These are phyloP conservation scores for Flexamia atlantica DNA, from an alignment of 2,888 invertebrate species.

Conservation along the genomic window DNA sequence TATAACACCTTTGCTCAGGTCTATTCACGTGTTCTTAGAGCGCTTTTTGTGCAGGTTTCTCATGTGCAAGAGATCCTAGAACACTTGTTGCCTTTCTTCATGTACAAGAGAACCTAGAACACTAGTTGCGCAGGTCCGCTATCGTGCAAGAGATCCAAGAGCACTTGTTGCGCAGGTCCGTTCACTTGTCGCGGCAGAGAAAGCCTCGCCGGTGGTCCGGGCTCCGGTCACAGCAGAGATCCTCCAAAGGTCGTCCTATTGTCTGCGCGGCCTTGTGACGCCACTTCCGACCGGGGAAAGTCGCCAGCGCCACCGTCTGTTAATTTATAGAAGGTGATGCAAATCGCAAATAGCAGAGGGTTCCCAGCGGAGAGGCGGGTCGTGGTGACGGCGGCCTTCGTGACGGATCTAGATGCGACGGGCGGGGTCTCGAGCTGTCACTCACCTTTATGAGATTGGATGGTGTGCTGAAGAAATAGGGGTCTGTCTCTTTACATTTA, in stretches of 20 bases:
- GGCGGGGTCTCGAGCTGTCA: not conserved
- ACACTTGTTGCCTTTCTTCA: too few species aligned
- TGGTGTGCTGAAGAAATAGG: too few species aligned
- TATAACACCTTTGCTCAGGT: too few species aligned
- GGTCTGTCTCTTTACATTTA: too few species aligned
- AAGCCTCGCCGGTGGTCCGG: not conserved
- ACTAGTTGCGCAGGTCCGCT: too few species aligned
- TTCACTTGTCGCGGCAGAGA: conserved; percentile 13
- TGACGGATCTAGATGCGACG: conserved; percentile 33
- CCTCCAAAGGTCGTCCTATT: conserved; percentile 34
- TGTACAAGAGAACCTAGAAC: too few species aligned
- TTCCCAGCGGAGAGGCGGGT: conserved; percentile 45
- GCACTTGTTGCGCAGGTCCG: too few species aligned
- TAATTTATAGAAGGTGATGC: conserved; percentile 62
- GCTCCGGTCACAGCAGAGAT: not conserved
- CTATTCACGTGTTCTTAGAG: too few species aligned
- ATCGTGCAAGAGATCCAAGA: too few species aligned
- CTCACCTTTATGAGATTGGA: conserved; percentile 1
- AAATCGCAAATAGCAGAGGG: conserved; percentile 58
- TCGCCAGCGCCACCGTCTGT: conserved; percentile 51
- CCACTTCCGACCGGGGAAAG: conserved; percentile 61
- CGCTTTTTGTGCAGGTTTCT: too few species aligned
- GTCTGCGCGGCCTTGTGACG: conserved; percentile 38
- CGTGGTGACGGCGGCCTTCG: too few species aligned
- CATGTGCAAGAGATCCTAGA: too few species aligned